These are phyloP conservation scores for Sula dactylatra DNA, from an alignment of 2,113 vertebrate genomes.

Conservation along the genomic window DNA sequence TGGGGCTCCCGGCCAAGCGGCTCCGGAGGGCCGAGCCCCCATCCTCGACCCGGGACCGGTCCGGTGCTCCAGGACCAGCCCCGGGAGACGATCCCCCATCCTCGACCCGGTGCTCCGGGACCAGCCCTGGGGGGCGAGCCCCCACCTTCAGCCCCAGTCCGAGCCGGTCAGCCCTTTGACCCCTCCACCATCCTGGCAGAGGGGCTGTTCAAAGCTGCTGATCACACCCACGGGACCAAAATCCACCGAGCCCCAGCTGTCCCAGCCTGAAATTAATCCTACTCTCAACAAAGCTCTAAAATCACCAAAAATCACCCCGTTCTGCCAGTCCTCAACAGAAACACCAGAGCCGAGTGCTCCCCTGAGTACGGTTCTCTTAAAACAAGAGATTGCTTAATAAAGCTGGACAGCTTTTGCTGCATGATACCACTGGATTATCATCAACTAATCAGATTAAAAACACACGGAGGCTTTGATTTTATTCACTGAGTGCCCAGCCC, in stretches of 20 bases:
- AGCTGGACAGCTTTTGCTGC: constrained; percentile 24
- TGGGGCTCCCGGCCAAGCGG: background rate
- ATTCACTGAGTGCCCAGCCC: background rate
- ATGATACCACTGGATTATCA: constrained; percentile 15
- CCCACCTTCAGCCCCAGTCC: background rate
- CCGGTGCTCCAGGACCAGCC: background rate
- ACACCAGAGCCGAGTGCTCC: background rate
- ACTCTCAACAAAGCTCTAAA: background rate
- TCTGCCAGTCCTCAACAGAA: background rate
- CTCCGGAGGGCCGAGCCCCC: too few relatives aligned
- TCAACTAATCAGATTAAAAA: constrained; percentile 39
- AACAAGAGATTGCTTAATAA: constrained; percentile 9
- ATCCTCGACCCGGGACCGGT: background rate
- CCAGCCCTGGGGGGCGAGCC: background rate
- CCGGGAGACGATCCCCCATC: too few relatives aligned
- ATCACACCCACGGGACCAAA: background rate
- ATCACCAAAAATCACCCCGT: background rate
- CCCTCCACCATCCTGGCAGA: background rate
- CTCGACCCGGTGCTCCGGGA: background rate
- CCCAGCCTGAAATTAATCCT: background rate
- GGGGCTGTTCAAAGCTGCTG: background rate
- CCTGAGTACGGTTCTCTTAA: background rate
- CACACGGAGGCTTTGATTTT: background rate
- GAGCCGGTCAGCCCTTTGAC: background rate
- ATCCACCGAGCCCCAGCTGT: background rate